These are phyloP conservation scores for Centropristis striata DNA, from an alignment of 2,113 vertebrate species.

Conservation along the genomic window DNA sequence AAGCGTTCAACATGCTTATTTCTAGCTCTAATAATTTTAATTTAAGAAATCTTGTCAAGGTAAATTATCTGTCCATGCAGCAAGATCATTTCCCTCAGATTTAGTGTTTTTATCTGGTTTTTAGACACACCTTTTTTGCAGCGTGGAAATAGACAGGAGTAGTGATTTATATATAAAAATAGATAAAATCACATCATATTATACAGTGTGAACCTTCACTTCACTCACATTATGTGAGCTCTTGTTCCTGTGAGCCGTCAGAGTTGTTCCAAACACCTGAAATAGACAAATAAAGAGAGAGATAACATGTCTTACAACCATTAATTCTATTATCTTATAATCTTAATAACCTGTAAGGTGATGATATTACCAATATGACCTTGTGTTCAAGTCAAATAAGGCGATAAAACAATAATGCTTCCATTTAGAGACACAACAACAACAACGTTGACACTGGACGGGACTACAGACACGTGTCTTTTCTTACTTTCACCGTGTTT, in stretches of 20 bases:
- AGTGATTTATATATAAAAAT: background rate
- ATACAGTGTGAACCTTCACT: background rate
- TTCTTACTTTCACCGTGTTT: conserved; percentile 79
- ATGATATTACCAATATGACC: conserved; percentile 62
- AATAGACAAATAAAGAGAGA: conserved; percentile 9
- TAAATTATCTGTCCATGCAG: no score
- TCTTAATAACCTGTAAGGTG: background rate
- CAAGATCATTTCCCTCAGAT: no score
- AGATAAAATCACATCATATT: background rate
- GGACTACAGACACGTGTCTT: background rate
- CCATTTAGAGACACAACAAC: background rate
- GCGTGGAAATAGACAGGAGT: no score
- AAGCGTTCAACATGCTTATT: no score
- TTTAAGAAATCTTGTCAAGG: no score
- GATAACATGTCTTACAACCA: no score
- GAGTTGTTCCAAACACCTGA: conserved; percentile 78
- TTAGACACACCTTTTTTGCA: no score
- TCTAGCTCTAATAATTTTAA: no score
- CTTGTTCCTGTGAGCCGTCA: conserved; percentile 72
- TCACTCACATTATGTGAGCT: conserved; percentile 68
- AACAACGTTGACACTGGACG: background rate
- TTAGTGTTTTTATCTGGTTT: no score
- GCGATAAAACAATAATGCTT: background rate
- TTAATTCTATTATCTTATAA: no score
- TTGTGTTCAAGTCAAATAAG: conserved; percentile 50